These are phyloP conservation scores for Geococcyx californianus DNA, from an alignment of 2,113 vertebrate species.

Conservation along the genomic window DNA sequence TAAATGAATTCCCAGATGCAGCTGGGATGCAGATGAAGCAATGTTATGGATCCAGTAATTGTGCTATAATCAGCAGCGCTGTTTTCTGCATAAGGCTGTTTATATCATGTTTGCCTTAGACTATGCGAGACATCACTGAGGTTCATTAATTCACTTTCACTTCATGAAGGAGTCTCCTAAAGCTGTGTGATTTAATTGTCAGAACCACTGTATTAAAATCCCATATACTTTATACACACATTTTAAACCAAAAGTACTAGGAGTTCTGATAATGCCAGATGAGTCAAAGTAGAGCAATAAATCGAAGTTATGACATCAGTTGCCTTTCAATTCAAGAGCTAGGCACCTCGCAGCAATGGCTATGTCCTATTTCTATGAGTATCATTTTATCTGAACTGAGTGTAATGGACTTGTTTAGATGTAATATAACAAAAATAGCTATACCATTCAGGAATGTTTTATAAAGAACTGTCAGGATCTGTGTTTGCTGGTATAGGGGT, in stretches of 20 bases:
- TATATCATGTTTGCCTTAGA: neutral
- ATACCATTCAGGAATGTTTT: neutral
- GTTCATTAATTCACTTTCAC: neutral
- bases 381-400: neutral
- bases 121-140: neutral
- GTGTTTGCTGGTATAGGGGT: neutral
- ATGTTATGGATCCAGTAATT: neutral
- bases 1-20: neutral
- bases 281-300: conserved; percentile 13
- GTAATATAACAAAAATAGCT: neutral
- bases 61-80: neutral
- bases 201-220: neutral
- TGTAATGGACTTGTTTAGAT: neutral
- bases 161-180: neutral
- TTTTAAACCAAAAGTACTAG: neutral
- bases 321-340: neutral
- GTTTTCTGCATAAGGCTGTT: neutral
- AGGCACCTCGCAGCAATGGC: neutral
- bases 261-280: conserved; percentile 3
- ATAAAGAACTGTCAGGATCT: neutral
- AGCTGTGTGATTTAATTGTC: neutral
- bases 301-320: neutral
- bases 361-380: neutral
- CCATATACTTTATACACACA: neutral
- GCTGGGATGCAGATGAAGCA: neutral